Evolutionary conservation across 1,140 invertebrate species (phyloP), one percentile per base, ranked within the genome.

Genomic region (Eriosoma lanigerum): DNA sequence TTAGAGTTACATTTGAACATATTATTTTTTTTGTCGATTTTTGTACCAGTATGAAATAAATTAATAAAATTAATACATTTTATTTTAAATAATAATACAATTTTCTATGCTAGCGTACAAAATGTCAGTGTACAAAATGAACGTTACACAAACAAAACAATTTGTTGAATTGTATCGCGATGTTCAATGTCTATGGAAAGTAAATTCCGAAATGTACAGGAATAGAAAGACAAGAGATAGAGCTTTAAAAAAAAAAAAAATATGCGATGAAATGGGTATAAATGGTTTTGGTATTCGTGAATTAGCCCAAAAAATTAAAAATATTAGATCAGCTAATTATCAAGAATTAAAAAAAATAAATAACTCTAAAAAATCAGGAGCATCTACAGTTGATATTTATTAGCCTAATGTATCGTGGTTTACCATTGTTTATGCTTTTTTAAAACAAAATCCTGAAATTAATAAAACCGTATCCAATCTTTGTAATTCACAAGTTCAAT

Each of bases 121-220:
- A 56, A 58, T 58, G 56, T 58, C 56, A 15, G 56, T 58, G 56
- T 58, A 58, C 19, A 58, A 58, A 58, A 58, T 58, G 56, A 58
- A 58, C 12, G 12, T 26, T 8, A 21, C 2, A 21, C 15, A 21
- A 24, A 58, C 56, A 58, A 58, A 21, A 24, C 56, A 24, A 58
- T 58, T 58, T 58, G 19, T 58, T 15, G 56, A 58, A 58, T 58
- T 58, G 56, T 58, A 58, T 58, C 56, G 56, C 56, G n/a, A 58
- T 58, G n/a, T n/a, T 2, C 17, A 58, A 58, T 58, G 56, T 24
- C 12, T 58, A 12, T 58, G 56, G 56, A 58, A 58, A 58, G 12
- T 58, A 24, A 21, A 58, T 58, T 58, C 19, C 4, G 56, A 58
- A 58, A 26, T 21, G 56, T 58, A 58, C 56, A 58, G 2, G 12